Evolutionary conservation across 1,140 invertebrate species (phyloP).

Genomic region (Drosophila malerkotliana): DNA sequence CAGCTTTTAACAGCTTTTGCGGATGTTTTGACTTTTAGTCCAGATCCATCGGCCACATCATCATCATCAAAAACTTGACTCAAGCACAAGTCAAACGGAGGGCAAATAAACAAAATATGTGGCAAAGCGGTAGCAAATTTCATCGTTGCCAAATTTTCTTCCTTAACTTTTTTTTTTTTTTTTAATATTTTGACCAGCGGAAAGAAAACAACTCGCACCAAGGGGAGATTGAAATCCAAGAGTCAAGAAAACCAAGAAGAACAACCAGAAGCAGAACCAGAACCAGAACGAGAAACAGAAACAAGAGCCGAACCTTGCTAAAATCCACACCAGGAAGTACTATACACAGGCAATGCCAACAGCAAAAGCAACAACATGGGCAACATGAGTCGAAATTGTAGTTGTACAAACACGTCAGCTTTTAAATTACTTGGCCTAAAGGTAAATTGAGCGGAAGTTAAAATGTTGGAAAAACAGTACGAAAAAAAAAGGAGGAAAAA

Average conservation of each 20-base stretch:
- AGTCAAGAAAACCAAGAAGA: constrained; percentile 31
- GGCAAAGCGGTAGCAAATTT: constrained; percentile 50
- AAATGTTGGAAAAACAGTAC: constrained; percentile 81
- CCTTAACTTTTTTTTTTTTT: constrained; percentile 45
- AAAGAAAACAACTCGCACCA: constrained; percentile 39
- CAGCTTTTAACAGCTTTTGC: constrained; percentile 77
- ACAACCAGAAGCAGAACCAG: constrained; percentile 4
- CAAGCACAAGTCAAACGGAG: constrained; percentile 59
- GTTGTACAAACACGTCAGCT: constrained; percentile 82
- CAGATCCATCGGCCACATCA: constrained; percentile 13
- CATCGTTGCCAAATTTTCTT: constrained; percentile 36
- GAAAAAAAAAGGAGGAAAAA: constrained; percentile 70
- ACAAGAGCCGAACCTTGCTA: constrained; percentile 62
- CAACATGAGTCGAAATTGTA: constrained; percentile 82
- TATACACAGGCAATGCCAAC: constrained; percentile 74
- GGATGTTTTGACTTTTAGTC: constrained; percentile 66
- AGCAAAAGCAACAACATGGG: constrained; percentile 61
- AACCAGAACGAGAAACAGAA: constrained; percentile 48
- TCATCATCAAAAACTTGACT: constrained; percentile 56
- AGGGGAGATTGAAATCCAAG: constrained; percentile 45
- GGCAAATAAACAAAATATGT: constrained; percentile 79
- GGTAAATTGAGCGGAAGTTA: constrained; percentile 83
- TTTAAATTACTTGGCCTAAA: constrained; percentile 83
- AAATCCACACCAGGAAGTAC: constrained; percentile 78
- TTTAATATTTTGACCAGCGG: constrained; percentile 64